These are phyloP conservation scores for Branchellion lobata DNA, from an alignment of 2,888 invertebrate genomes.

Conservation along the genomic window DNA sequence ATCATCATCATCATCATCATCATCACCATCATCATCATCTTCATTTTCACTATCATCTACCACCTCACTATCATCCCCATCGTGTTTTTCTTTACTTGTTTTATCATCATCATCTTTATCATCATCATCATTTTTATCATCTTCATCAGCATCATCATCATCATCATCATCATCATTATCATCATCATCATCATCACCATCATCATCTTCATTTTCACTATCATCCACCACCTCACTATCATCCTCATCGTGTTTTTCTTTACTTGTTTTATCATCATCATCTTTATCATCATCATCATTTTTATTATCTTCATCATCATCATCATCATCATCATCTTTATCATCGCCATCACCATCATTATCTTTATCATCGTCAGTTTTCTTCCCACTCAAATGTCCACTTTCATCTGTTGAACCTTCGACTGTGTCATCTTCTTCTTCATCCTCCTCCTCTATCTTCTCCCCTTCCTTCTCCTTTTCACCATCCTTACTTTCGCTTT, in stretches of 20 bases:
- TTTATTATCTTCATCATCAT: neutral
- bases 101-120: constrained; percentile 66
- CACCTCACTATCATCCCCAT: constrained; percentile 1
- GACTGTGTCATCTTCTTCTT: neutral
- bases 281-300: neutral
- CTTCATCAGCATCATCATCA: neutral
- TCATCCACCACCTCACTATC: neutral
- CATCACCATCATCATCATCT: constrained; percentile 1
- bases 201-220: neutral
- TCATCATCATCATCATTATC: neutral
- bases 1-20: constrained; percentile 14
- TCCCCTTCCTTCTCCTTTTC: neutral
- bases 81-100: constrained; percentile 63
- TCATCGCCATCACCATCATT: constrained; percentile 7
- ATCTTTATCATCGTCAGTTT: neutral
- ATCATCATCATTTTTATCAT: neutral
- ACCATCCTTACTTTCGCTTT: neutral
- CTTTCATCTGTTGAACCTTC: no score
- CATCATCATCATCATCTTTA: neutral
- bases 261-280: neutral
- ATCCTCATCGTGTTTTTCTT: neutral
- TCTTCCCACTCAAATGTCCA: no score
- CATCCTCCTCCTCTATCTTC: neutral
- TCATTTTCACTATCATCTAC: constrained; percentile 3
- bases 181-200: neutral